Evolutionary conservation across 2,113 vertebrate species (phyloP).

Genomic region (Centropus bengalensis): DNA sequence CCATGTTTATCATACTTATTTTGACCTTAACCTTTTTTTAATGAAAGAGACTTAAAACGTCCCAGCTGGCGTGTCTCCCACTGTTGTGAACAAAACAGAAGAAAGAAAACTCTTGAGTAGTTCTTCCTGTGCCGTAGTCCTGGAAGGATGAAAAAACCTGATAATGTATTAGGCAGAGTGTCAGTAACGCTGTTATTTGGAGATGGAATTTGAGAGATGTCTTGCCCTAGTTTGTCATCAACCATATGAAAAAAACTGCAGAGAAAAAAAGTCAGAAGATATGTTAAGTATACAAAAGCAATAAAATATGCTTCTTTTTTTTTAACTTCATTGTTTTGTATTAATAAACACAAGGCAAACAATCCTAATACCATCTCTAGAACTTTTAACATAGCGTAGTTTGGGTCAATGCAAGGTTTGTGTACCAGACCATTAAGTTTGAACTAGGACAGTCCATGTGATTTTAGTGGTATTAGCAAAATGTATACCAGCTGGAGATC

Average conservation of each 20-base stretch:
- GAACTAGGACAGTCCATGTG: not conserved
- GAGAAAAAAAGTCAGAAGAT: not conserved
- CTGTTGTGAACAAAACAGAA: slow-evolving; percentile 22
- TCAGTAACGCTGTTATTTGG: not conserved
- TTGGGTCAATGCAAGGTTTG: not conserved
- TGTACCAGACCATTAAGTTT: not conserved
- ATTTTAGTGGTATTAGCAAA: not conserved
- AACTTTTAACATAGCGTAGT: not conserved
- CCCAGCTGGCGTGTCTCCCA: slow-evolving; percentile 75
- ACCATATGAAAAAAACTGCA: not conserved
- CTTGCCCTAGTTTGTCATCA: not conserved
- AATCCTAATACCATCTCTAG: not conserved
- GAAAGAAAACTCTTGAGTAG: slow-evolving; percentile 15
- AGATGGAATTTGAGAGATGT: not conserved
- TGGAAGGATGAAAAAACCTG: slow-evolving; percentile 7
- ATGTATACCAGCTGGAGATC: not conserved
- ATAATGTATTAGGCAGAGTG: not conserved
- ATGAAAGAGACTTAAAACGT: slow-evolving; percentile 84
- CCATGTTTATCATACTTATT: slow-evolving; percentile 81
- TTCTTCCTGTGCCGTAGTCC: slow-evolving; percentile 52
- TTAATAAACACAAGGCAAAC: not conserved
- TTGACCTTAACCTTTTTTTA: slow-evolving; percentile 82
- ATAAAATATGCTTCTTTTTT: not conserved
- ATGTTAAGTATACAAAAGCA: not conserved
- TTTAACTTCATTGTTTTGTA: not conserved